Conservation (phyloP, 1,140 invertebrate species). For the Periplaneta americana region DNA sequence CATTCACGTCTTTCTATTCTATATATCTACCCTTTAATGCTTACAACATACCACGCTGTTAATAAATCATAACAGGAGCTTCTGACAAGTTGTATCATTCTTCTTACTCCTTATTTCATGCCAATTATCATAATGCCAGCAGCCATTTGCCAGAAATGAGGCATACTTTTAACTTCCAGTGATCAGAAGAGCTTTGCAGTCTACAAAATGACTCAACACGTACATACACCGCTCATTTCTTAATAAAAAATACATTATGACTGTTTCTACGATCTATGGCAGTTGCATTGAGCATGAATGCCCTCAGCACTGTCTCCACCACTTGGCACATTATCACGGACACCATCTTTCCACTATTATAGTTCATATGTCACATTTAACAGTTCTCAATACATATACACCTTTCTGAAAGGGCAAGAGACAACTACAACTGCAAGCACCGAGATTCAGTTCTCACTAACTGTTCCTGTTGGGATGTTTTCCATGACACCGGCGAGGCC, state of each 20-base stretch:
- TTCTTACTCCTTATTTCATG: background rate
- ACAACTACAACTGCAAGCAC: background rate
- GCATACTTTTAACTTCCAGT: background rate
- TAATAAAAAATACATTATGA: background rate
- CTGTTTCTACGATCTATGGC: background rate
- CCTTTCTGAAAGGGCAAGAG: background rate
- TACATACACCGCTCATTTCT: background rate
- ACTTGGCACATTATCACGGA: background rate
- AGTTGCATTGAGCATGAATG: background rate
- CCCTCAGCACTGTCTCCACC: background rate
- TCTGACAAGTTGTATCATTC: background rate
- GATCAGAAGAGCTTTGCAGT: background rate
- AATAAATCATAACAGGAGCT: background rate
- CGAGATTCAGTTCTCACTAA: slow-evolving; percentile 36
- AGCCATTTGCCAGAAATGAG: background rate
- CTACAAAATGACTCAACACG: background rate
- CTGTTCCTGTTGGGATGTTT: slow-evolving; percentile 54
- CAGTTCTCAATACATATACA: background rate
- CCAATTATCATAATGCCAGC: background rate
- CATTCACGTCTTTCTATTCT: background rate
- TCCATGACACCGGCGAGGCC: slow-evolving; percentile 61
- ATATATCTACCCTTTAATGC: background rate
- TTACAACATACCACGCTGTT: background rate
- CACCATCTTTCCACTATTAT: too few species aligned
- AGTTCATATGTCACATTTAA: background rate